phyloP scores from a whole-genome alignment of 2,797 vertebrate species.

The Pseudopleuronectes americanus region DNA sequence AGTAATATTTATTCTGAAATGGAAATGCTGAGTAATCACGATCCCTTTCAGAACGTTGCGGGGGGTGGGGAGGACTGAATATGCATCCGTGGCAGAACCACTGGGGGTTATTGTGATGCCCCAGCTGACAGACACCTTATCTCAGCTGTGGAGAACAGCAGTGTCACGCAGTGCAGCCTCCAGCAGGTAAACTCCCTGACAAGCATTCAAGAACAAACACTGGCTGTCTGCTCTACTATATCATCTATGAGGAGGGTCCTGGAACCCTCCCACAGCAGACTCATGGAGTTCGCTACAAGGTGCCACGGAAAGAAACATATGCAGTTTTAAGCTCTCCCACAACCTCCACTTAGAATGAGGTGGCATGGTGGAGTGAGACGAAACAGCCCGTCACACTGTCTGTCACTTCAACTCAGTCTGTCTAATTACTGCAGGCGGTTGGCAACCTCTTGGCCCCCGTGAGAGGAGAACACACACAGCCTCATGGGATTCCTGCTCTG shows the following conservation, averaged over 20 bases:
- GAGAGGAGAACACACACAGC: conserved; percentile 28
- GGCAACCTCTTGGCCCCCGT: conserved; percentile 30
- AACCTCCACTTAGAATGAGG: neutral
- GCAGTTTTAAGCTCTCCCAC: neutral
- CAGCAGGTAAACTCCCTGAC: conserved; percentile 32
- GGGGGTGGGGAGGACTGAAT: conserved; percentile 61
- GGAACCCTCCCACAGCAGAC: conserved; percentile 7
- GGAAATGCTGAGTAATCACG: conserved; percentile 71
- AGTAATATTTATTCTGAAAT: conserved; percentile 71
- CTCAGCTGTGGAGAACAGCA: conserved; percentile 64
- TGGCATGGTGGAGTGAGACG: conserved; percentile 5
- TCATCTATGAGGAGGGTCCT: conserved; percentile 20
- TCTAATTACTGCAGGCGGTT: conserved; percentile 60
- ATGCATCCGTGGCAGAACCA: conserved; percentile 71
- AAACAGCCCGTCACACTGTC: conserved; percentile 20
- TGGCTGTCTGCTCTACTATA: conserved; percentile 10
- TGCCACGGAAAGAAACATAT: neutral
- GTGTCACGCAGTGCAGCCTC: conserved; percentile 50
- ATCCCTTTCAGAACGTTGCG: conserved; percentile 62
- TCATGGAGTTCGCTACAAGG: conserved; percentile 2
- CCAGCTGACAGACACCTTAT: conserved; percentile 72
- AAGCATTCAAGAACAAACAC: neutral
- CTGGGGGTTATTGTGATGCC: conserved; percentile 53
- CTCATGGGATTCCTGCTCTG: conserved; percentile 52
- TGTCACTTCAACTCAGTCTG: conserved; percentile 33